These are phyloP conservation scores for Fopius arisanus DNA, from an alignment of 1,140 invertebrate species.

Conservation along the genomic window DNA sequence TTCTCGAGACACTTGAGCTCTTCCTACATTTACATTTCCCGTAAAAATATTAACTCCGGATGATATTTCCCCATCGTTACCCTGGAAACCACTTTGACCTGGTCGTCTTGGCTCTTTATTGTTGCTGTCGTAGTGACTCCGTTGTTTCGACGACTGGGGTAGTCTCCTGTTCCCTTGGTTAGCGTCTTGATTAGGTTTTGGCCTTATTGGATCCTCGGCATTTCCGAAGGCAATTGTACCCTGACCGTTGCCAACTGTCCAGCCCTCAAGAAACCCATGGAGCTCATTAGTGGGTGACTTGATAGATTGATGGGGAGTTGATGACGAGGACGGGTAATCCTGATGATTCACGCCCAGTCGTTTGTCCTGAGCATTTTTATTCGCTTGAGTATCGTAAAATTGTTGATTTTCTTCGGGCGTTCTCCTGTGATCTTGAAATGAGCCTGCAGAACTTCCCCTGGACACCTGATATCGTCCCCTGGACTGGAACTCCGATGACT, in stretches of 20 bases:
- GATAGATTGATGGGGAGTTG: too few relatives aligned
- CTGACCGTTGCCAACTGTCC: background rate
- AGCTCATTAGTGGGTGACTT: too few relatives aligned
- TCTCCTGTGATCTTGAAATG: too few relatives aligned
- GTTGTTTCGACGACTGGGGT: background rate
- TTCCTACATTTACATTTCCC: constrained; percentile 22
- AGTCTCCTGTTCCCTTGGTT: background rate
- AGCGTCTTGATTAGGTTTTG: background rate
- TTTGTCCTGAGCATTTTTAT: too few relatives aligned
- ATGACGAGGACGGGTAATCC: too few relatives aligned
- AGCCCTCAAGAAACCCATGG: too few relatives aligned
- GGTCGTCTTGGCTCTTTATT: constrained; percentile 7
- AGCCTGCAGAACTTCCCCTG: too few relatives aligned
- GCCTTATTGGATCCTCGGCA: background rate
- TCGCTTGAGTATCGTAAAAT: too few relatives aligned
- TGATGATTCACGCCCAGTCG: too few relatives aligned
- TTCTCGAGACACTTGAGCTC: background rate
- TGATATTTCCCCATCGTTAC: background rate
- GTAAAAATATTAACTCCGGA: constrained; percentile 11
- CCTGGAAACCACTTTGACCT: constrained; percentile 16
- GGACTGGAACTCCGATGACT: too few relatives aligned
- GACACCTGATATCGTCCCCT: too few relatives aligned
- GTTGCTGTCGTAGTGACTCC: constrained; percentile 13
- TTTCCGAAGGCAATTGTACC: background rate
- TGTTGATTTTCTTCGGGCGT: too few relatives aligned